Base-by-base conservation (phyloP, 2,797 vertebrate genomes). In the Lepilemur septentrionalis region DNA sequence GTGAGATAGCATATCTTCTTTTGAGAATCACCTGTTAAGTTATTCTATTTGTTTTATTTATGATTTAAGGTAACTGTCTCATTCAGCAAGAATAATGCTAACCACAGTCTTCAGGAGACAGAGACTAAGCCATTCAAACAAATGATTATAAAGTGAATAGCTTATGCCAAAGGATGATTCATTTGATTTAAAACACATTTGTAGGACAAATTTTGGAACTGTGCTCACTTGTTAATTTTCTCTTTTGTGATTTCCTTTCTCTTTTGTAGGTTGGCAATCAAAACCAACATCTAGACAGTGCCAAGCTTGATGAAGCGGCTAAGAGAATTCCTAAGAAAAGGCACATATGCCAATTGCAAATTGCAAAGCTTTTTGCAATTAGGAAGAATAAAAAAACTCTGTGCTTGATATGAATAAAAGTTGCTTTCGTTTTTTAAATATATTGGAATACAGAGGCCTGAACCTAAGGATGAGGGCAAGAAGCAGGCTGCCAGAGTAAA, bases 161-260 rank as follows among this genome's bases (percentile, higher is more conserved):
- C 13, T 85, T 43, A n/a, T 89, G 83, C 94, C 86, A 96, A 89
- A 92, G 50, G 86, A 87, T 95, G 89, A 96, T 95, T 92, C 94
- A 96, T 94, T 97, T 96, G 83, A 96, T 97, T 81, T 94, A 92
- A 97, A 97, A 96, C 90, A 97, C 43, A 95, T 96, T 93, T 95
- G n/a, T 84, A 57, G 85, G 94, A 87, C 20, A 75, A 46, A 82
- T 88, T 95, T 93, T 97, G 85, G 95, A 97, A 80, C 55, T 52
- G 63, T 81, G n/a, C 50, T 90, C 4, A 87, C 76, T 92, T 80
- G 61, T 30, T 93, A 73, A 90, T 95, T 96, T 90, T 75, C 81
- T 91, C 59, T 70, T 96, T 73, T 90, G 43, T 96, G 75, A 95
- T 88, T 93, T 92, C 28, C 18, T 14, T 97, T 89, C 75, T 61